These are phyloP conservation scores for Tricholaema leucomelas DNA, from an alignment of 2,113 vertebrate species.

Conservation along the genomic window DNA sequence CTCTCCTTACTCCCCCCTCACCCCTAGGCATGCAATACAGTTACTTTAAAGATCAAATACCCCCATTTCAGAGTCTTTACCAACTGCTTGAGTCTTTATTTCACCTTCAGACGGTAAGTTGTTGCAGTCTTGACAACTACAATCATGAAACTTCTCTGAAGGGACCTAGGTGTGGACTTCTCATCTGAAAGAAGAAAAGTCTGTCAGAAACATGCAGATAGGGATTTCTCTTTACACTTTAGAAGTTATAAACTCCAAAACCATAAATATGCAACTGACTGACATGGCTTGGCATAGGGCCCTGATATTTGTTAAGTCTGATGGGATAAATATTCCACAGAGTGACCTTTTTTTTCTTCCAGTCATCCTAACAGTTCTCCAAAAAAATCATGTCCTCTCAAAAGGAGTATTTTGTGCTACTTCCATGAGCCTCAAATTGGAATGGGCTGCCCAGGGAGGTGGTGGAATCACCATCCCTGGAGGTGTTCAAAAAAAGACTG, in stretches of 20 bases:
- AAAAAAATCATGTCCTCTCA: background rate
- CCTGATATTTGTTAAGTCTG: background rate
- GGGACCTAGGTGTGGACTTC: background rate
- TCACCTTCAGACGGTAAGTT: background rate
- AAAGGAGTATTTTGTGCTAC: background rate
- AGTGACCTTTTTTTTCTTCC: background rate
- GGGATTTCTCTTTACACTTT: background rate
- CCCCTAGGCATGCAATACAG: background rate
- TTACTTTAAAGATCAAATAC: background rate
- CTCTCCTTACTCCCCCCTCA: background rate
- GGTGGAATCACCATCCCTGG: too few relatives aligned
- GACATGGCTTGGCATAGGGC: background rate
- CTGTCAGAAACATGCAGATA: background rate
- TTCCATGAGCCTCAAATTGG: background rate
- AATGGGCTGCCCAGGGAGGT: too few relatives aligned
- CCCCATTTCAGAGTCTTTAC: background rate
- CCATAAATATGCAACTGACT: background rate
- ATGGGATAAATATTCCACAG: background rate
- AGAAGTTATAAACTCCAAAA: background rate
- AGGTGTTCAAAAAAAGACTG: too few relatives aligned
- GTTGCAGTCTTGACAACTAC: background rate
- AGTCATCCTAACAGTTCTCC: background rate
- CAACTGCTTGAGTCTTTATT: background rate
- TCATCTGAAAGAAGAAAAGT: constrained; percentile 49
- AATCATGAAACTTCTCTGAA: background rate